Percentiles rank a stretch among this genome's conserved stretches.
These are phyloP conservation scores for Melitaea athalia DNA, from an alignment of 2,888 invertebrate genomes.

Conservation along the genomic window DNA sequence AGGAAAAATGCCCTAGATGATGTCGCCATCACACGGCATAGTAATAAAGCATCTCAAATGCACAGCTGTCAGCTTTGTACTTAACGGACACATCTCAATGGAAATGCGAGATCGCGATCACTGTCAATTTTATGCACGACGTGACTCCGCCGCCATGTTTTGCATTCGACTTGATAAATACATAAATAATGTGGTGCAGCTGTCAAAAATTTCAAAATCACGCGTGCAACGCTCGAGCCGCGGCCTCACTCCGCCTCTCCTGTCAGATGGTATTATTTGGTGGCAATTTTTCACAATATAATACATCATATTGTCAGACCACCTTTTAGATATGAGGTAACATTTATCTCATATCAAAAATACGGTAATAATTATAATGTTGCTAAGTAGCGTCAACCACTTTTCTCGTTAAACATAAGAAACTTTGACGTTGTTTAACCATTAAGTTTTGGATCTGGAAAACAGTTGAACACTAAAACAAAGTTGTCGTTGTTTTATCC, in stretches of 20 bases:
- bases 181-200: slow-evolving; percentile 46
- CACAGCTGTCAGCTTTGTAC: slow-evolving; percentile 48
- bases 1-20: slow-evolving; percentile 17
- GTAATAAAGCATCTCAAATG: slow-evolving; percentile 40
- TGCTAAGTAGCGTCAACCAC: not conserved
- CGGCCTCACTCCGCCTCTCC: slow-evolving; percentile 34
- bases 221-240: slow-evolving; percentile 27
- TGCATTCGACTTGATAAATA: slow-evolving; percentile 47
- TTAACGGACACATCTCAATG: slow-evolving; percentile 49
- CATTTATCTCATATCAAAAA: not conserved
- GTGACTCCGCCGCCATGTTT: slow-evolving; percentile 46
- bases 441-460: too few relatives aligned
- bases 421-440: too few relatives aligned
- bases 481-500: too few relatives aligned
- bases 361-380: not conserved
- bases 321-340: slow-evolving; percentile 15
- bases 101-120: slow-evolving; percentile 47
- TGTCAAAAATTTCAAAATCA: slow-evolving; percentile 46
- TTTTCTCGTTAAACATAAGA: not conserved
- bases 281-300: slow-evolving; percentile 23
- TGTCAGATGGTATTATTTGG: slow-evolving; percentile 26
- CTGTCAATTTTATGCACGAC: slow-evolving; percentile 51
- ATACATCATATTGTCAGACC: slow-evolving; percentile 30
- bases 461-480: too few relatives aligned
- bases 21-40: slow-evolving; percentile 33